Conservation (phyloP, 2,113 vertebrate genomes). For the Otis tarda region DNA sequence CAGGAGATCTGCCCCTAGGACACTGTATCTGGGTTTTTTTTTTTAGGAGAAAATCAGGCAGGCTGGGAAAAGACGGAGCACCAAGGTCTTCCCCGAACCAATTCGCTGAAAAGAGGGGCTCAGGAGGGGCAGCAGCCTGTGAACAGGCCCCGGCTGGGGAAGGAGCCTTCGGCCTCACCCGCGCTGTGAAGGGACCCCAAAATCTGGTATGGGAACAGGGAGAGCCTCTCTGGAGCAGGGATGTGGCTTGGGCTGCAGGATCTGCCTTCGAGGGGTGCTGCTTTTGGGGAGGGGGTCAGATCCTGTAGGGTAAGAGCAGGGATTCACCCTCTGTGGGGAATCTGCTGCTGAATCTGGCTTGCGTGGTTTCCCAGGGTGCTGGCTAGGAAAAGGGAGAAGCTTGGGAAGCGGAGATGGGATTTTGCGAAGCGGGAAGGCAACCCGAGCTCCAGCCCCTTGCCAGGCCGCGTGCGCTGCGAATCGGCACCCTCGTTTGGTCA, state of each 20-base stretch:
- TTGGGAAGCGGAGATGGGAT: background rate
- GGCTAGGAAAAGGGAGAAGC: background rate
- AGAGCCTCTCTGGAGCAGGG: too few species aligned
- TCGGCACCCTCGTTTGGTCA: background rate
- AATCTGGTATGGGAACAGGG: too few species aligned
- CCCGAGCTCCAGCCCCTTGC: background rate
- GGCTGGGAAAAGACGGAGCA: background rate
- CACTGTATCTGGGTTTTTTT: fast-evolving
- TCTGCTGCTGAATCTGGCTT: fast-evolving
- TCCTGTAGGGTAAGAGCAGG: background rate
- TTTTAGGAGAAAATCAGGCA: background rate
- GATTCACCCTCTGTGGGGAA: background rate
- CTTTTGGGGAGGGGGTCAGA: fast-evolving
- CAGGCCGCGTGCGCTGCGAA: fast-evolving
- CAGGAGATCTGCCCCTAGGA: background rate
- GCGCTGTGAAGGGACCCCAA: too few species aligned
- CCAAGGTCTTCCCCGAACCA: fast-evolving
- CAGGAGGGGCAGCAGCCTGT: background rate
- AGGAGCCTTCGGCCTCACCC: too few species aligned
- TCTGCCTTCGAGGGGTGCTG: background rate
- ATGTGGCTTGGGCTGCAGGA: too few species aligned
- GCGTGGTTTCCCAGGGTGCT: fast-evolving
- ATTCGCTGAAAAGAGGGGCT: background rate
- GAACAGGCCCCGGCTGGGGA: background rate
- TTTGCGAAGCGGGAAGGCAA: background rate